These are phyloP conservation scores for Thalassaphorura encarpata DNA, from an alignment of 1,140 invertebrate species.

Conservation along the genomic window DNA sequence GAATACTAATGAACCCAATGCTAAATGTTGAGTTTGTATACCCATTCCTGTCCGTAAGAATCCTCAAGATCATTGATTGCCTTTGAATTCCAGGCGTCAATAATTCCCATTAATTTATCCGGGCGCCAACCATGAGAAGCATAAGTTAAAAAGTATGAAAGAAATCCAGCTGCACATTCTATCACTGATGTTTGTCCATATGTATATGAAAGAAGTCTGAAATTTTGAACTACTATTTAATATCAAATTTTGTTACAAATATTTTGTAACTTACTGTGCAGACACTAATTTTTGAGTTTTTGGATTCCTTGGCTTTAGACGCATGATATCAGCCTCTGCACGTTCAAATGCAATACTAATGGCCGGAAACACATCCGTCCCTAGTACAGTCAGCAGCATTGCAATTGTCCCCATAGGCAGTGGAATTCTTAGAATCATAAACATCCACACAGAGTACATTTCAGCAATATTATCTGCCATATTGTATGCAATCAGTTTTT, in stretches of 20 bases:
- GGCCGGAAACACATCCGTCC: conserved; percentile 26
- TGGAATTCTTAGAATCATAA: conserved; percentile 3
- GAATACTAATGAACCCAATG: too few species aligned
- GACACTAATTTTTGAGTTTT: conserved; percentile 55
- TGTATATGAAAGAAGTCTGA: conserved; percentile 34
- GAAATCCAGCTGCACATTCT: conserved; percentile 46
- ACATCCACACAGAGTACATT: conserved; percentile 23
- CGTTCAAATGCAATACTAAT: conserved; percentile 52
- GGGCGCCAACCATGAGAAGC: conserved; percentile 52
- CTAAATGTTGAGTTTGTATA: too few species aligned
- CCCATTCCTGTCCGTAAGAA: conserved; percentile 54
- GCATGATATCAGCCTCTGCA: conserved; percentile 60
- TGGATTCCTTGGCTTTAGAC: conserved; percentile 54
- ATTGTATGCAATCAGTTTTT: conserved; percentile 52
- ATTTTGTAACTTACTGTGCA: too few species aligned
- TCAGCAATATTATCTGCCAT: conserved; percentile 44
- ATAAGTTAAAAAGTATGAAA: conserved; percentile 49
- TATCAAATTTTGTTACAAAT: too few species aligned
- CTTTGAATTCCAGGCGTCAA: conserved; percentile 47
- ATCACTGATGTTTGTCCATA: conserved; percentile 48
- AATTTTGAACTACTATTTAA: too few species aligned
- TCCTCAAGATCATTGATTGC: conserved; percentile 48
- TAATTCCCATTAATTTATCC: conserved; percentile 41
- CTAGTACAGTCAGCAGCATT: conserved; percentile 29
- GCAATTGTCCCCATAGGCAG: conserved; percentile 36